Conservation (phyloP, 2,797 vertebrate genomes). For the Tapera naevia region DNA sequence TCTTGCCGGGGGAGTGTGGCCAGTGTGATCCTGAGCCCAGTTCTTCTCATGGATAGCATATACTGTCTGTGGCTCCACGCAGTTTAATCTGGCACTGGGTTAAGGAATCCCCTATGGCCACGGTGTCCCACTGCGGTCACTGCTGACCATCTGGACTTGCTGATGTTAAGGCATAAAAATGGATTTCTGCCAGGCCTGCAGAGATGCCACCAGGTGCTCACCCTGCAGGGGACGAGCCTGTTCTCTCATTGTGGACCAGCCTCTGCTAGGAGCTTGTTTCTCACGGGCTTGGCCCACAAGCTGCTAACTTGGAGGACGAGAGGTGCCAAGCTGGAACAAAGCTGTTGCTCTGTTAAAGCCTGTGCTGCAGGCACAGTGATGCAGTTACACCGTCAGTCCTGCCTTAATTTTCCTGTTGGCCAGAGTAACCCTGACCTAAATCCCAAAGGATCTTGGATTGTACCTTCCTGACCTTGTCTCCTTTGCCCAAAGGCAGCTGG, state of each 20-base stretch:
- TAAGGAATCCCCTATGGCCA: neutral
- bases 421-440: neutral
- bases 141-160: conserved; percentile 3
- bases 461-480: neutral
- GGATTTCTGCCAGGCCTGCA: neutral
- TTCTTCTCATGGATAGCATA: neutral
- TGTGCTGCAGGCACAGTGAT: fast-evolving
- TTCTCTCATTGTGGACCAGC: neutral
- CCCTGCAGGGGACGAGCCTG: neutral
- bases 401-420: neutral
- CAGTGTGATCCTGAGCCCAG: neutral
- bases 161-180: conserved; percentile 23
- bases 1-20: neutral
- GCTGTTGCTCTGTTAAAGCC: neutral
- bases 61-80: fast-evolving
- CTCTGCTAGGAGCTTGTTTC: neutral
- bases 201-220: neutral
- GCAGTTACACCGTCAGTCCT: neutral
- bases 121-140: neutral
- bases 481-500: neutral
- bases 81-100: neutral
- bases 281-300: fast-evolving
- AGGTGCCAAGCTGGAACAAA: neutral
- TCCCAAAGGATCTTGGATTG: neutral
- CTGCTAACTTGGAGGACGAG: fast-evolving